A percentile compares a stretch with the other conserved stretches of the same genome.
Conservation (phyloP, 2,888 invertebrate species). For the Sinhomidia bicolor region DNA sequence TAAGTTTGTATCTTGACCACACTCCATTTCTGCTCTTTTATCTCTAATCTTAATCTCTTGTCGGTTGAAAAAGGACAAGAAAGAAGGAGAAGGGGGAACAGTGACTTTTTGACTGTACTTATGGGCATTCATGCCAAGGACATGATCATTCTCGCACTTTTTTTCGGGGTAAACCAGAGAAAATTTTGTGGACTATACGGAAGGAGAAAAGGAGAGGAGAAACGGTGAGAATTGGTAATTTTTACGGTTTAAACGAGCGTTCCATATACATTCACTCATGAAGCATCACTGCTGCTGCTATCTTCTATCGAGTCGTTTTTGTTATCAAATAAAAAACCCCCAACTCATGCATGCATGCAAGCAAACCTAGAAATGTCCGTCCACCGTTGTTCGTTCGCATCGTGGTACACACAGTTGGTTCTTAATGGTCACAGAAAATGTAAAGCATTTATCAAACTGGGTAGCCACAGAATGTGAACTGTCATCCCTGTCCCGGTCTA, state of each 20-base stretch:
- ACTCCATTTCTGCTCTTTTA: slow-evolving; percentile 49
- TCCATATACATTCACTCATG: background rate
- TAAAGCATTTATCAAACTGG: slow-evolving; percentile 55
- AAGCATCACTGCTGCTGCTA: background rate
- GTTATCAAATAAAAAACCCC: slow-evolving; percentile 12
- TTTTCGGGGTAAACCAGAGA: slow-evolving; percentile 43
- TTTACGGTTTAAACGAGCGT: slow-evolving; percentile 26
- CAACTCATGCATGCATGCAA: background rate
- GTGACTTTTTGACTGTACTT: slow-evolving; percentile 60
- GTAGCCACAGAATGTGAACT: slow-evolving; percentile 52
- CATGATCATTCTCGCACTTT: slow-evolving; percentile 53
- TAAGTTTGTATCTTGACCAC: slow-evolving; percentile 54
- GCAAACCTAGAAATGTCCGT: background rate
- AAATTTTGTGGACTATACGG: background rate
- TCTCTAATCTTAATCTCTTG: slow-evolving; percentile 56
- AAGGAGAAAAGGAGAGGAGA: background rate
- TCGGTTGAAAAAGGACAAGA: slow-evolving; percentile 26
- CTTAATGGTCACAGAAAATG: slow-evolving; percentile 45
- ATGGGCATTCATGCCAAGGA: slow-evolving; percentile 40
- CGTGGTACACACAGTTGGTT: background rate
- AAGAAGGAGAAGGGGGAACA: slow-evolving; percentile 24
- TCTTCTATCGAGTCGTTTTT: slow-evolving; percentile 2
- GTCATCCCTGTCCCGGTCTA: slow-evolving; percentile 49
- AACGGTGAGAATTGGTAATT: slow-evolving; percentile 27
- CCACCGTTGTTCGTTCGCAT: background rate